Evolutionary conservation across 2,888 invertebrate genomes (phyloP).

Genomic region (Drosophila affinis): DNA sequence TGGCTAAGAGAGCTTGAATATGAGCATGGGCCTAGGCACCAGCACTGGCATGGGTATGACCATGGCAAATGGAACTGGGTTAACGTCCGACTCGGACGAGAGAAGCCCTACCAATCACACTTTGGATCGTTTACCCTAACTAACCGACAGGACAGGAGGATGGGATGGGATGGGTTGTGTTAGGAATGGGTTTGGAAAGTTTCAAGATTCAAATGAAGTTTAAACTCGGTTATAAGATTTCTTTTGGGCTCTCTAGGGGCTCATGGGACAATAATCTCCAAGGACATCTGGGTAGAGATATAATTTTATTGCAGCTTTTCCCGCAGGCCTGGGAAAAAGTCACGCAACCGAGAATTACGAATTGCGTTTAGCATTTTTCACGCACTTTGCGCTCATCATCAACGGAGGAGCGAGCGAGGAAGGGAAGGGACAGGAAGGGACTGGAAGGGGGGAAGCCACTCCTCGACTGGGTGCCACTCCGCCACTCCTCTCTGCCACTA

Average conservation of each 20-base stretch:
- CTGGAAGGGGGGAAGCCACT: neutral
- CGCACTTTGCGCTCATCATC: conserved; percentile 48
- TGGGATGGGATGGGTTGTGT: conserved; percentile 2
- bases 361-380: conserved; percentile 59
- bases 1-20: conserved; percentile 8
- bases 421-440: no score
- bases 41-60: conserved; percentile 20
- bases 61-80: conserved; percentile 61
- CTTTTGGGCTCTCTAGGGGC: neutral
- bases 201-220: no score
- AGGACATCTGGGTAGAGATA: conserved; percentile 23
- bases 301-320: conserved; percentile 17
- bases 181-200: no score
- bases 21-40: conserved; percentile 3
- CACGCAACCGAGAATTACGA: conserved; percentile 54
- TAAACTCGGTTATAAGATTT: neutral
- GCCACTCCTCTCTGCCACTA: neutral
- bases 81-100: conserved; percentile 53
- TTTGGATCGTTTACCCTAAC: conserved; percentile 31
- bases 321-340: conserved; percentile 38
- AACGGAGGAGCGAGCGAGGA: neutral
- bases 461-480: conserved; percentile 6
- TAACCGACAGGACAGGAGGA: conserved; percentile 1
- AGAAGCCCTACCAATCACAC: conserved; percentile 58
- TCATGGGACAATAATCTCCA: neutral